These are phyloP conservation scores for Drosophila lacertosa DNA, from an alignment of 1,140 invertebrate species.

Conservation along the genomic window DNA sequence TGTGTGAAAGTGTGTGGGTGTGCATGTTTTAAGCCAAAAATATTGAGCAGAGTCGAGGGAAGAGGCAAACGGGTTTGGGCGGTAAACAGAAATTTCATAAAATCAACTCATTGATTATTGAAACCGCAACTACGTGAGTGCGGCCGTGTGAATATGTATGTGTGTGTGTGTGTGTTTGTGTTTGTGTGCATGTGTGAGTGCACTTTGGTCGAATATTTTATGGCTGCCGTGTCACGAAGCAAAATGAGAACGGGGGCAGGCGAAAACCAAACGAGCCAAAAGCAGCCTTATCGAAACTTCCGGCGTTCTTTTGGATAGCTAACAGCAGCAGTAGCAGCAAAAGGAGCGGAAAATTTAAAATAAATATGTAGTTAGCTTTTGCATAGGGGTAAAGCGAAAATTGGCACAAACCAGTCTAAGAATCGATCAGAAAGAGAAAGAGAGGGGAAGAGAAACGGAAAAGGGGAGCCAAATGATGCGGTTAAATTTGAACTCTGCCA, in stretches of 20 bases:
- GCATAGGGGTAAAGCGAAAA: constrained; percentile 21
- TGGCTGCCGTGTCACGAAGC: constrained; percentile 55
- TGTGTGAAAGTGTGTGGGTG: constrained; percentile 4
- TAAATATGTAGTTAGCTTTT: constrained; percentile 61
- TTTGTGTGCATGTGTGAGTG: constrained; percentile 41
- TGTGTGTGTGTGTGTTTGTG: constrained; percentile 4
- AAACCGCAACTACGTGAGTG: constrained; percentile 71
- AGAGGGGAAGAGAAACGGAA: neutral
- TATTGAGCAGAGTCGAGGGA: constrained; percentile 22
- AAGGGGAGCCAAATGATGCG: constrained; percentile 44
- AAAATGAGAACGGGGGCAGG: constrained; percentile 42
- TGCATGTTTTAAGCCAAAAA: constrained; percentile 39
- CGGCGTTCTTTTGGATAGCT: constrained; percentile 58
- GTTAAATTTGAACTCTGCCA: constrained; percentile 38
- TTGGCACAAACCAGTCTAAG: constrained; percentile 25
- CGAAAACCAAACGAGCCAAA: constrained; percentile 11
- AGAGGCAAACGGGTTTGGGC: no score
- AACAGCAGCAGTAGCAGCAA: no score
- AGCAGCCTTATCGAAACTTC: constrained; percentile 71
- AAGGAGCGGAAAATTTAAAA: constrained; percentile 71
- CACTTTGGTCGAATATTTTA: constrained; percentile 73
- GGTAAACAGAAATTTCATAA: constrained; percentile 70
- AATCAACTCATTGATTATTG: constrained; percentile 82
- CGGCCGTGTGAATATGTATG: constrained; percentile 5
- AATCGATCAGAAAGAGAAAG: neutral